Base-by-base conservation (phyloP, 2,888 invertebrate species). In the Sphaerophoria rueppellii region DNA sequence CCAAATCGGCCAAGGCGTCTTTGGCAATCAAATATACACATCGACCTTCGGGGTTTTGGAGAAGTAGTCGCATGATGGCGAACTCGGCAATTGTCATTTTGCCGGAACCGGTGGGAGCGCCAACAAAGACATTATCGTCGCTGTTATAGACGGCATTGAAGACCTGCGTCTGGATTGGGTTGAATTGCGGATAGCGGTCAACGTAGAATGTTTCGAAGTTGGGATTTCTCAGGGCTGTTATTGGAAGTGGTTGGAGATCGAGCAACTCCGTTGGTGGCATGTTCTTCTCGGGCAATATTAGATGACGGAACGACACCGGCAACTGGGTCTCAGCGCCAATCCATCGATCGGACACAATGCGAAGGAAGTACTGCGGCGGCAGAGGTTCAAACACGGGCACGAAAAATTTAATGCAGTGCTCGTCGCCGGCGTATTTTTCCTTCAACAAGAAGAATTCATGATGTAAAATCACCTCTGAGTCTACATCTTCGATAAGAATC, bases 111-210 rank as follows among this genome's bases (percentile, higher is more conserved):
- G 97, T 96, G 0, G 98, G 98, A 0, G 98, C 98, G 0, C 98
- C 98, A 81, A 99, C 96, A 91, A 99, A 98, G 7, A 99, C 97
- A 92, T 99, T 99, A 90, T 99, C 99, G 90, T 99, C 99, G 2
- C 97, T 97, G 91, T 99, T 99, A 93, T 99, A 99, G 0, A 99
- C 96, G 0, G 99, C 97, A 91, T 99, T 99, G 93, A 99, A 99
- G 6, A 99, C 99, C 93, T 98, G 98, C 0, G 99, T 99, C 92
- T 99, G 99, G 79, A 99, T 99, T 0, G 99, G 98, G 92, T 99
- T 99, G 91, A 99, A 99, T 91, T 98, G 98, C 2, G 96, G 96
- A 90, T 98, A 97, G 76, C 95, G 95, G 9, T 97, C 96, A 0
- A 93, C 93, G 90, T 99, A 99, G 52, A 99, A 93, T 9, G 94